A percentile compares a stretch with the other conserved stretches of the same genome.
These are phyloP conservation scores for Drosophila tanythrix DNA, from an alignment of 2,888 invertebrate genomes.

Conservation along the genomic window DNA sequence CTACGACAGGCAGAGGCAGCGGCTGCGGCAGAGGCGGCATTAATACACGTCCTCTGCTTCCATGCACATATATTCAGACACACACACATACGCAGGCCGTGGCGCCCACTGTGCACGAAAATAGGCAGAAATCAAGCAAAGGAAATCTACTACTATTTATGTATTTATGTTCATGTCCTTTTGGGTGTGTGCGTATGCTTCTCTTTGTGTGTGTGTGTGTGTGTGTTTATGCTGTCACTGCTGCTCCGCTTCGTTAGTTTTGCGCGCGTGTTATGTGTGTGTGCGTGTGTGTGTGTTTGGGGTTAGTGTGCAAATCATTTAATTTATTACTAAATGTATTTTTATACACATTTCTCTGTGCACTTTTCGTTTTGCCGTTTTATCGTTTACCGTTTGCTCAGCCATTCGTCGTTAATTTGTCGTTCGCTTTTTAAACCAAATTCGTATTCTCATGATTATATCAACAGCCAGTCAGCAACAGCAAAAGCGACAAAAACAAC, in stretches of 20 bases:
- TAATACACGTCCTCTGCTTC: slow-evolving; percentile 67
- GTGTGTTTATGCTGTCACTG: slow-evolving; percentile 60
- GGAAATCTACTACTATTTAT: slow-evolving; percentile 66
- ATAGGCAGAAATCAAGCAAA: slow-evolving; percentile 69
- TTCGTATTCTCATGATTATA: slow-evolving; percentile 71
- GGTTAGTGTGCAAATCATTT: slow-evolving; percentile 78
- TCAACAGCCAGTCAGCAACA: slow-evolving; percentile 58
- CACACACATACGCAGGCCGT: slow-evolving; percentile 22
- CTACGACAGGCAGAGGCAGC: slow-evolving; percentile 53
- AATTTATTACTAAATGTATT: slow-evolving; percentile 78
- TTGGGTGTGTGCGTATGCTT: slow-evolving; percentile 18
- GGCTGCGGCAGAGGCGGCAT: slow-evolving; percentile 56
- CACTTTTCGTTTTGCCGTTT: slow-evolving; percentile 48
- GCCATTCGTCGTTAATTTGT: slow-evolving; percentile 68
- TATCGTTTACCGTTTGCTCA: slow-evolving; percentile 41
- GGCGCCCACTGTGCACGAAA: slow-evolving; percentile 51
- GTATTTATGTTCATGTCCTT: slow-evolving; percentile 66
- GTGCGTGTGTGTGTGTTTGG: slow-evolving; percentile 41
- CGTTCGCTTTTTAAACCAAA: slow-evolving; percentile 68
- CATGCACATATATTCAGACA: slow-evolving; percentile 24
- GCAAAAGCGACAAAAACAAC: slow-evolving; percentile 30
- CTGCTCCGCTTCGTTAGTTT: slow-evolving; percentile 69
- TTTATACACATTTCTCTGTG: slow-evolving; percentile 70
- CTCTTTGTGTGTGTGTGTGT: slow-evolving; percentile 10
- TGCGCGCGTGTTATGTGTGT: slow-evolving; percentile 72